Evolutionary conservation across 2,888 invertebrate genomes (phyloP), one percentile per base, ranked within the genome.

Genomic region (Automeris io): DNA sequence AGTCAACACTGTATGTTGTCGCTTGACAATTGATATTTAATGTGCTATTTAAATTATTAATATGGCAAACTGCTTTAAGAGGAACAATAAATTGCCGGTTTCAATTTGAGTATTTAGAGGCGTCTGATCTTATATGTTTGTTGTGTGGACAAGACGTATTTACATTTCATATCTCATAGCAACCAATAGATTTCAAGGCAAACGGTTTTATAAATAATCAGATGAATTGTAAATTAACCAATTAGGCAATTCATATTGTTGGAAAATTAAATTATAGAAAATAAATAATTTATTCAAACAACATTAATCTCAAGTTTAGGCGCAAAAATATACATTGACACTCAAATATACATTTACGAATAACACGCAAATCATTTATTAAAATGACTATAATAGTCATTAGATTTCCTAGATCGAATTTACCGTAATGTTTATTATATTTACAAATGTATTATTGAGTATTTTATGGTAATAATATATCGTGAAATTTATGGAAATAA

Each of bases 111-210:
- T 42, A 45, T 45, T 45, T 46, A 47, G 37, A 46, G 16, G 18
- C 23, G 11, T 16, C 23, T 23, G 18, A 23, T 37, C 37, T 37
- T 18, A 16, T 37, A 24, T 32, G 23, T 32, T 32, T 18, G 52
- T 49, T 49, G 49, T 50, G 46, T 47, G 47, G 49, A 52, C 59
- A 54, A 50, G 50, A 47, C 49, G 45, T 64, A 63, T 69, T 67
- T 68, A 68, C 57, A 67, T 68, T 70, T 70, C 57, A 67, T 57
- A 66, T 61, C 70, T 64, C 78, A 62, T 77, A 75, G 79, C 73
- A 79, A 79, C 78, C 51, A 60, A 58, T 62, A 37, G 54, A 57
- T 69, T 60, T 77, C 78, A 80, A 81, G 77, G 79, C 61, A 70
- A 72, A 57, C 67, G 47, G 56, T 71, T 74, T 70, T 64, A 69